Evolutionary conservation across 2,797 vertebrate genomes (phyloP), one percentile per base, ranked within the genome.

Genomic region (Oryzias dopingdopingensis): DNA sequence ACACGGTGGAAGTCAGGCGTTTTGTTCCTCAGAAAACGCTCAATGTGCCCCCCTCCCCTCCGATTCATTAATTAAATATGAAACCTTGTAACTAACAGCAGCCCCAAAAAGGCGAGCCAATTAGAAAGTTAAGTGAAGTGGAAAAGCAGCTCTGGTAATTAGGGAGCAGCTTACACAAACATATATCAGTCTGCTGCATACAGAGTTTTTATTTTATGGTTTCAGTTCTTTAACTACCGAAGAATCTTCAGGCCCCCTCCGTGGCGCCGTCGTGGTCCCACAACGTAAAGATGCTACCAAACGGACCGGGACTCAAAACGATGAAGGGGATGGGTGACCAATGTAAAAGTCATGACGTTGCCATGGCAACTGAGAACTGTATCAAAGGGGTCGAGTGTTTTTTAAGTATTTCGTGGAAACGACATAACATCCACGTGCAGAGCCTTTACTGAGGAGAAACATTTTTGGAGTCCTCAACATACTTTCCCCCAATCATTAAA

Each of bases 121-220:
- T 97, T 98, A 97, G 92, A 94, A 94, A 95, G 95, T 94, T 94
- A 94, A 97, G 93, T 93, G 93, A 94, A 96, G 95, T 96, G 95
- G 90, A 95, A 92, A 95, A 95, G 93, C 90, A 92, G 92, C 93
- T 92, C 87, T 89, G 88, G 88, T 91, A 92, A 94, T 95, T 93
- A 94, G 92, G 90, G 89, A 78, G 80, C 80, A 72, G 83, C 83
- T 88, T 91, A 90, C 81, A 81, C 85, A 86, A 89, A 89, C 83
- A 83, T 86, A 82, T 86, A 63, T 81, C 77, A 79, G 75, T 76
- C 68, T 3, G 23, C 78, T 71, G 82, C 82, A 89, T 87, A 77
- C 81, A 76, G 79, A 84, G 18, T 18, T 18, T 18, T 18, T 18
- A 89, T 86, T 81, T 56, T 14, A 42, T 40, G 16, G 18, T 57